phyloP scores from a whole-genome alignment of 2,888 invertebrate genomes.

The Pteria penguin region DNA sequence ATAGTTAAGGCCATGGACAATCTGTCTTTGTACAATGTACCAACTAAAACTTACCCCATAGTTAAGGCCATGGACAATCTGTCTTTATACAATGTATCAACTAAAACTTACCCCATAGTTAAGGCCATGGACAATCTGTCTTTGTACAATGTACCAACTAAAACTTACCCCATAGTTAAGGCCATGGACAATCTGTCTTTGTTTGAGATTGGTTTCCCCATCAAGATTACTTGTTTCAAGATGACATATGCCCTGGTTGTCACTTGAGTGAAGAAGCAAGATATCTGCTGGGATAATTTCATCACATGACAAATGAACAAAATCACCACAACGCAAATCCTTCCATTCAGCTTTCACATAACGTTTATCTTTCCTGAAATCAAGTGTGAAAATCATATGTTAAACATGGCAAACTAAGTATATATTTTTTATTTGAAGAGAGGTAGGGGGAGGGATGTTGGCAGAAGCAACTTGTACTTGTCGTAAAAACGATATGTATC shows the following conservation, averaged over 20 bases:
- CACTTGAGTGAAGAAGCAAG: constrained; percentile 92
- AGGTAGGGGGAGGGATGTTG: too few species aligned
- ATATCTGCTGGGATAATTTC: constrained; percentile 98
- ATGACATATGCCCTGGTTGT: constrained; percentile 92
- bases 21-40: too few species aligned
- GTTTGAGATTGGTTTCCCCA: constrained; percentile 97
- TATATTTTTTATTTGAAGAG: too few species aligned
- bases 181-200: constrained; percentile 90
- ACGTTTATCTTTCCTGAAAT: constrained; percentile 55
- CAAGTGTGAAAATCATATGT: not conserved
- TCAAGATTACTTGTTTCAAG: constrained; percentile 98
- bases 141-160: too few species aligned
- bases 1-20: too few species aligned
- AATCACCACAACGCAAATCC: constrained; percentile 94
- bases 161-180: constrained; percentile 86
- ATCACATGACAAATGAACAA: constrained; percentile 97
- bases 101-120: too few species aligned
- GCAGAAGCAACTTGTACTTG: too few species aligned
- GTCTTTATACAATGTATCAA: too few species aligned
- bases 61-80: too few species aligned
- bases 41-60: too few species aligned
- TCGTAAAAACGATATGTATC: too few species aligned
- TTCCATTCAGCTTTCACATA: constrained; percentile 91
- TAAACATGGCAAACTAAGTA: not conserved
- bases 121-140: too few species aligned